Percentiles rank a stretch among this genome's conserved stretches.
phyloP scores from a whole-genome alignment of 2,888 invertebrate genomes.

The Bombylius major region DNA sequence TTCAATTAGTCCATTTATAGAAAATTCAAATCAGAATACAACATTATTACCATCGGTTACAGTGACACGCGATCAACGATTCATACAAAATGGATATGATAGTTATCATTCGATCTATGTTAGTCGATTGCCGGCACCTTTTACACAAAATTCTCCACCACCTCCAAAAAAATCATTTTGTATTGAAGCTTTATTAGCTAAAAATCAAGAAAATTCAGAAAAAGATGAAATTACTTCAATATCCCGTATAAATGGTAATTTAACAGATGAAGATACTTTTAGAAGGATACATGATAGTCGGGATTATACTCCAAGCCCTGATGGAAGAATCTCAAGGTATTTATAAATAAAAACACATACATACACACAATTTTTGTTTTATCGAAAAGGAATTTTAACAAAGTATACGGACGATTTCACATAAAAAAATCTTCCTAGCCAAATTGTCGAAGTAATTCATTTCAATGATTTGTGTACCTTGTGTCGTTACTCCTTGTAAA shows the following conservation, averaged over 20 bases:
- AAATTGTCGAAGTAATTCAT: too few species aligned
- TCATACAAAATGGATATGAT: conserved; percentile 10
- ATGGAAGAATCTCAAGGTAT: conserved; percentile 36
- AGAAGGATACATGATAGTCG: conserved; percentile 32
- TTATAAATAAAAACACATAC: conserved; percentile 2
- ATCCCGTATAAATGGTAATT: conserved; percentile 17
- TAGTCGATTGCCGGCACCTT: conserved; percentile 2
- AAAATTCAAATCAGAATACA: conserved; percentile 1
- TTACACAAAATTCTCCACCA: conserved; percentile 10
- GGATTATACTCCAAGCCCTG: conserved; percentile 36
- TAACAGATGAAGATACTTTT: conserved; percentile 33
- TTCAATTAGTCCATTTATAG: conserved; percentile 22
- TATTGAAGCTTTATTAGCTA: conserved; percentile 75
- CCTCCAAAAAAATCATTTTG: conserved; percentile 66
- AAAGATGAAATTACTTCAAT: conserved; percentile 13
- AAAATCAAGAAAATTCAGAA: conserved; percentile 33
- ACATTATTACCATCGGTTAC: conserved; percentile 6
- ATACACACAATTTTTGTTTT: too few species aligned
- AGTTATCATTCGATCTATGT: conserved; percentile 9
- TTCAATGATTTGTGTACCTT: too few species aligned
- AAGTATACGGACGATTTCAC: too few species aligned
- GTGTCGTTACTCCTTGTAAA: too few species aligned
- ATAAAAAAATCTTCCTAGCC: too few species aligned
- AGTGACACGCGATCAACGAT: conserved; percentile 9
- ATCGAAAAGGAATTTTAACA: too few species aligned